Percentiles rank a stretch among this genome's conserved stretches.
These are phyloP conservation scores for Eurystomus gularis DNA, from an alignment of 2,113 vertebrate genomes.

Conservation along the genomic window DNA sequence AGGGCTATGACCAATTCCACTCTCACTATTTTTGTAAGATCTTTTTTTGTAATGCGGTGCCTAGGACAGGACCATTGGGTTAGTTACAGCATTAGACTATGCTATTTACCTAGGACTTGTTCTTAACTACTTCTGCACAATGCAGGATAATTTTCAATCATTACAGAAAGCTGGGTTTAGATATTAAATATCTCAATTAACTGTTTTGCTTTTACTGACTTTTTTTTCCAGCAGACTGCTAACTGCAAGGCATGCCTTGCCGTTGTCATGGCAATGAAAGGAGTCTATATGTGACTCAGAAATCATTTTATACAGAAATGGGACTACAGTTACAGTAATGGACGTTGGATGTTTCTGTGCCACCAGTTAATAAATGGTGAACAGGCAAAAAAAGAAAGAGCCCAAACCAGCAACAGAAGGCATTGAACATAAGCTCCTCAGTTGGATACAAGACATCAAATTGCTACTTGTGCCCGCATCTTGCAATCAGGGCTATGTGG, in stretches of 20 bases:
- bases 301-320: constrained; percentile 7
- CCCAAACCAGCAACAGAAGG: not conserved
- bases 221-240: not conserved
- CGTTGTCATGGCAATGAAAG: constrained; percentile 55
- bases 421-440: not conserved
- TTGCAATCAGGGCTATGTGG: not conserved
- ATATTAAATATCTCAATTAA: not conserved
- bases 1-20: not conserved
- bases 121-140: not conserved
- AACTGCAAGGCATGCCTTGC: constrained; percentile 5
- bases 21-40: not conserved
- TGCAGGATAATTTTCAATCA: not conserved
- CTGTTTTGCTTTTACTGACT: constrained; percentile 1
- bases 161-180: not conserved
- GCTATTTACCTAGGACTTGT: not conserved
- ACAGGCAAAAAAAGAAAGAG: fast-evolving
- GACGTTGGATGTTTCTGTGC: not conserved
- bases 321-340: not conserved
- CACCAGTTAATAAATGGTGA: not conserved
- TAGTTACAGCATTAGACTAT: not conserved
- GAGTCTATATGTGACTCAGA: constrained; percentile 22
- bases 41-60: not conserved
- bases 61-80: not conserved
- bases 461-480: not conserved
- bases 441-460: not conserved